These are phyloP conservation scores for Orthosia gothica DNA, from an alignment of 2,888 invertebrate genomes.

Conservation along the genomic window DNA sequence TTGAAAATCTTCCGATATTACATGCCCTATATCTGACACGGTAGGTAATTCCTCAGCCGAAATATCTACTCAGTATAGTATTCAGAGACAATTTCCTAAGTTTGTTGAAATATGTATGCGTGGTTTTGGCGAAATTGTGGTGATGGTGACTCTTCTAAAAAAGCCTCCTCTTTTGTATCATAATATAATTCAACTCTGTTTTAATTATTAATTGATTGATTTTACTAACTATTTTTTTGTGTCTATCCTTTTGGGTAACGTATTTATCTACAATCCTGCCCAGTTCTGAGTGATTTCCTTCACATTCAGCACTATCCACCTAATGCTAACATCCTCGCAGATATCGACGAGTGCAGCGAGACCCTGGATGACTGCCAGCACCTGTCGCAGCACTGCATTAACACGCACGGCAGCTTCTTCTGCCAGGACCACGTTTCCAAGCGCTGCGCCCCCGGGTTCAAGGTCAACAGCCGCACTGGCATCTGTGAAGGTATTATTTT, in stretches of 20 bases:
- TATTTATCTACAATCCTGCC: background rate
- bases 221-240: too few species aligned
- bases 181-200: too few species aligned
- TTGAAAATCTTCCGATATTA: too few species aligned
- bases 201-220: too few species aligned
- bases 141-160: too few species aligned
- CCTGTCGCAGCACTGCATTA: constrained; percentile 93
- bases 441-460: constrained; percentile 93
- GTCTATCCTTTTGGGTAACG: background rate
- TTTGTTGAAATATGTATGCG: too few species aligned
- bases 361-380: constrained; percentile 93
- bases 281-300: background rate
- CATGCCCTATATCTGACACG: too few species aligned
- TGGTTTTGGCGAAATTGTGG: too few species aligned
- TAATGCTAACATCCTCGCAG: constrained; percentile 80
- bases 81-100: too few species aligned
- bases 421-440: constrained; percentile 93
- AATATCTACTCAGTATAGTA: background rate
- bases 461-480: constrained; percentile 89
- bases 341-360: constrained; percentile 94
- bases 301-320: background rate
- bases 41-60: background rate
- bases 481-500: constrained; percentile 91
- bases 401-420: constrained; percentile 93
- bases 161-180: too few species aligned